phyloP scores from a whole-genome alignment of 2,113 vertebrate species.

The Sinocyclocheilus anshuiensis region DNA sequence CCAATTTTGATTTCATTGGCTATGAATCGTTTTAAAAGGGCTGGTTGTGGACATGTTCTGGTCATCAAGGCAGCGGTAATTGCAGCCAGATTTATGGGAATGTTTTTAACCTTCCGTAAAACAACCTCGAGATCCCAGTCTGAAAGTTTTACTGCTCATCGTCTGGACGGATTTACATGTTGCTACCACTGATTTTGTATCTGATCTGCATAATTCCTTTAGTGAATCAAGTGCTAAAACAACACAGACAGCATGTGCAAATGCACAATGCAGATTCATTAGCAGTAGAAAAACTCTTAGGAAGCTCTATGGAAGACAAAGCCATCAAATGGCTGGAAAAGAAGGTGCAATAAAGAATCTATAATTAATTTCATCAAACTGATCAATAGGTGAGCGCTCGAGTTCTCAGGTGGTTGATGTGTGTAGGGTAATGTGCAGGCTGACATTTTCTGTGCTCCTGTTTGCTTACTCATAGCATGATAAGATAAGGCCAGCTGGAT shows the following conservation, averaged over 20 bases:
- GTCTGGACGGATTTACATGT: not conserved
- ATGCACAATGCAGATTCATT: not conserved
- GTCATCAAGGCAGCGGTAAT: not conserved
- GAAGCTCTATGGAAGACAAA: not conserved
- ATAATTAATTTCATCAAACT: not conserved
- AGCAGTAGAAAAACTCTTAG: too few relatives aligned
- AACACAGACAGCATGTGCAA: not conserved
- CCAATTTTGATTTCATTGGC: not conserved
- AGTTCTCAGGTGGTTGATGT: not conserved
- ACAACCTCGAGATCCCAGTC: slow-evolving; percentile 1
- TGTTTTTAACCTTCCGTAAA: slow-evolving; percentile 3
- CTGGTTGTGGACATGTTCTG: not conserved
- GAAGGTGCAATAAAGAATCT: not conserved
- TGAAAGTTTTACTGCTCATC: not conserved
- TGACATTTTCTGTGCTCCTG: slow-evolving; percentile 10
- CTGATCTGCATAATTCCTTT: not conserved
- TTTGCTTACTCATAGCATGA: slow-evolving; percentile 32
- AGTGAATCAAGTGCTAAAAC: not conserved
- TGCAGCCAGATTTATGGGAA: not conserved
- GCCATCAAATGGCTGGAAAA: not conserved
- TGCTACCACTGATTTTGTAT: not conserved
- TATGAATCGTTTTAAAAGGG: not conserved
- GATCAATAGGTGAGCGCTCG: not conserved
- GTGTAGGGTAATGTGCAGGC: slow-evolving; percentile 2
- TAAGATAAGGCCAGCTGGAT: slow-evolving; percentile 34